These are phyloP conservation scores for Myotis daubentonii DNA, from an alignment of 2,797 vertebrate species.

Conservation along the genomic window DNA sequence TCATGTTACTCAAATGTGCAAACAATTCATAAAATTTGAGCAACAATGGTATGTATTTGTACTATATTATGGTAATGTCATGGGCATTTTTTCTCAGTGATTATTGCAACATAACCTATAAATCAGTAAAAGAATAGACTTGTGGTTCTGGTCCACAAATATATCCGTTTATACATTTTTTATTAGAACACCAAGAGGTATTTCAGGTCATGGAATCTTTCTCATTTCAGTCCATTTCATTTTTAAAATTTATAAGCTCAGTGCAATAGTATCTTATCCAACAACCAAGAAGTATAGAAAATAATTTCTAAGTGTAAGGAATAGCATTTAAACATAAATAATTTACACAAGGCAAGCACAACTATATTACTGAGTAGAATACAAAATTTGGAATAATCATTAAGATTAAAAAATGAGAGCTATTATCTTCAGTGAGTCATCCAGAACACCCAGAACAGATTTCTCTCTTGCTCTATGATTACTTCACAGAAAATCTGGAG, in stretches of 20 bases:
- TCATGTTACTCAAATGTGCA: background rate
- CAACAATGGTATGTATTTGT: background rate
- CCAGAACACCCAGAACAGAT: background rate
- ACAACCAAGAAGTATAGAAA: background rate
- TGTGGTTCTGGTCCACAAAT: background rate
- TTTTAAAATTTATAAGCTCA: slow-evolving; percentile 44
- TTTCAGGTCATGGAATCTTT: background rate
- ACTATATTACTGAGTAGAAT: slow-evolving; percentile 49
- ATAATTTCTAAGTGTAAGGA: slow-evolving; percentile 34
- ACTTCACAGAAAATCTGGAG: background rate
- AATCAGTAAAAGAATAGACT: background rate
- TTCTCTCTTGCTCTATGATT: slow-evolving; percentile 9
- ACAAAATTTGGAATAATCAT: slow-evolving; percentile 50
- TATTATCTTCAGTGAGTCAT: slow-evolving; percentile 3
- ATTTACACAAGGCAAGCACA: slow-evolving; percentile 33
- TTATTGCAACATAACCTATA: background rate
- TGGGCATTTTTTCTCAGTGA: background rate
- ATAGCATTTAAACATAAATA: slow-evolving; percentile 53
- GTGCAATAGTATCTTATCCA: background rate
- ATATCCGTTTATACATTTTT: background rate
- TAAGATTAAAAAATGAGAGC: slow-evolving; percentile 47
- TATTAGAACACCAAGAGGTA: background rate
- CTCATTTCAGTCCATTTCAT: background rate
- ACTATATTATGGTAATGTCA: background rate
- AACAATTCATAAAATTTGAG: background rate